Evolutionary conservation across 1,140 invertebrate species (phyloP).

Genomic region (Paraescarpia echinospica): DNA sequence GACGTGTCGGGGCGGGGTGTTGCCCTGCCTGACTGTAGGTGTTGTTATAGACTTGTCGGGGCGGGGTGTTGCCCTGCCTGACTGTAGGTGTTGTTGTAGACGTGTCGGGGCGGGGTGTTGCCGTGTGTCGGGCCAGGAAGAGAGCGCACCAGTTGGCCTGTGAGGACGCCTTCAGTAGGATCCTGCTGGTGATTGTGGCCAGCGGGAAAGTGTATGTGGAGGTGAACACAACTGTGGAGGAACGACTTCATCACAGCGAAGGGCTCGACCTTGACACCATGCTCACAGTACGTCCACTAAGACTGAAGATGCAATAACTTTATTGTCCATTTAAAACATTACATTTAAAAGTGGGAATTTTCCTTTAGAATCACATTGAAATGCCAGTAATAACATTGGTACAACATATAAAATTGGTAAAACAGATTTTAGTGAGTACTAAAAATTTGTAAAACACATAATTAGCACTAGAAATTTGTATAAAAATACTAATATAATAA

Average conservation of each 20-base stretch:
- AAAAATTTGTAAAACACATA: too few relatives aligned
- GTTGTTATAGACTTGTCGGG: neutral
- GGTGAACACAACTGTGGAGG: neutral
- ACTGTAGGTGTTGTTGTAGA: neutral
- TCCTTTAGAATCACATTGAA: too few relatives aligned
- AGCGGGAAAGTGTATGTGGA: slow-evolving; percentile 48
- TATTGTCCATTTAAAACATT: too few relatives aligned
- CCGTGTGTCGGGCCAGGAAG: slow-evolving; percentile 41
- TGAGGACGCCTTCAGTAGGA: slow-evolving; percentile 47
- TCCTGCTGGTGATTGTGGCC: slow-evolving; percentile 41
- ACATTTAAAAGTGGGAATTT: too few relatives aligned
- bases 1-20: neutral
- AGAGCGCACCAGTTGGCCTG: slow-evolving; percentile 40
- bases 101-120: neutral
- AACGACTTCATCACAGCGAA: neutral
- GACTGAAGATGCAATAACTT: too few relatives aligned
- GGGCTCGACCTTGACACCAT: neutral
- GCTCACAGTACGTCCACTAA: neutral
- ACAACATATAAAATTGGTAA: too few relatives aligned
- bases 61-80: neutral
- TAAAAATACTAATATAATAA: too few relatives aligned
- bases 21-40: neutral
- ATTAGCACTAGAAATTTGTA: too few relatives aligned
- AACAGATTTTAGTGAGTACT: too few relatives aligned
- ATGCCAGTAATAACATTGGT: too few relatives aligned